Percentiles rank a stretch among this genome's conserved stretches.
These are phyloP conservation scores for Drosophila busckii DNA, from an alignment of 1,140 invertebrate species.

Conservation along the genomic window DNA sequence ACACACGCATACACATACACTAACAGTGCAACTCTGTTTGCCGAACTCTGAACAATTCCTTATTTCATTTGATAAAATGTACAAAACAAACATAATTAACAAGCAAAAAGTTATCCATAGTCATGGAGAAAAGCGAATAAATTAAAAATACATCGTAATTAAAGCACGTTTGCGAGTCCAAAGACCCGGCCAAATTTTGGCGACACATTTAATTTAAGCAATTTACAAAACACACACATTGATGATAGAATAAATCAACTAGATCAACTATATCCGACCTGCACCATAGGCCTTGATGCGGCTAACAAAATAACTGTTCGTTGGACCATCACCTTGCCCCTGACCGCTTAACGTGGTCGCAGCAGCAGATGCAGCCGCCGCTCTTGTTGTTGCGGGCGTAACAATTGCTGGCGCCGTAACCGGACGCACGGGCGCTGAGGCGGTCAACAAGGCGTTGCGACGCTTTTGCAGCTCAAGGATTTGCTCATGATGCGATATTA, in stretches of 20 bases:
- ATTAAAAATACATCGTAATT: background rate
- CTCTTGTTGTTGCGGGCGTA: too few relatives aligned
- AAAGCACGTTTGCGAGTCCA: conserved; percentile 14
- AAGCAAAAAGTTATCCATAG: conserved; percentile 5
- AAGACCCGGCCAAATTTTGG: background rate
- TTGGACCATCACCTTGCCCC: too few relatives aligned
- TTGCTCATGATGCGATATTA: conserved; percentile 15
- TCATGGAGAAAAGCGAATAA: background rate
- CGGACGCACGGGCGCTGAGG: conserved; percentile 1
- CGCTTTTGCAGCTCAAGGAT: conserved; percentile 36
- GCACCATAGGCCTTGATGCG: too few relatives aligned
- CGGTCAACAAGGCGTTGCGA: background rate
- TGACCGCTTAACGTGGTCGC: too few relatives aligned
- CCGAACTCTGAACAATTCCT: conserved; percentile 17
- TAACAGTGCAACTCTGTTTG: background rate
- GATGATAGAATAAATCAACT: background rate
- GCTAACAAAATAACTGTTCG: too few relatives aligned
- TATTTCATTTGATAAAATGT: conserved; percentile 14
- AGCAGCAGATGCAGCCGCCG: too few relatives aligned
- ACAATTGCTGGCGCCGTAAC: conserved; percentile 4
- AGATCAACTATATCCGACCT: conserved; percentile 10
- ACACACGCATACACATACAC: background rate
- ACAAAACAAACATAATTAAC: conserved; percentile 13
- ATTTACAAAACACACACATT: background rate
- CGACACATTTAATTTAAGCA: conserved; percentile 29